phyloP scores from a whole-genome alignment of 2,888 invertebrate genomes.

The Syrista parreyssii region DNA sequence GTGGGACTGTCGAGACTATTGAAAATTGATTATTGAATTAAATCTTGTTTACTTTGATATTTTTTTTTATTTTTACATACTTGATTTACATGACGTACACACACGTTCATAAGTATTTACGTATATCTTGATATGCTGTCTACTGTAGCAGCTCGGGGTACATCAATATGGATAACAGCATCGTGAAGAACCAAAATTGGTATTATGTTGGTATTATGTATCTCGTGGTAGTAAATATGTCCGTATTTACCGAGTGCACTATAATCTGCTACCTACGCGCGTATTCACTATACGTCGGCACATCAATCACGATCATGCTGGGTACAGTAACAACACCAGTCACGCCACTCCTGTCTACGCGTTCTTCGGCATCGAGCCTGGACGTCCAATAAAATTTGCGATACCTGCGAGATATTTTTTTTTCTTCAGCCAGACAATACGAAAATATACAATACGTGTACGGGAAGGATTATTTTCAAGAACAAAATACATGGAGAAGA shows the following conservation, averaged over 20 bases:
- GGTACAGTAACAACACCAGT: not conserved
- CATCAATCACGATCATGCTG: constrained; percentile 5
- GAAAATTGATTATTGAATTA: not conserved
- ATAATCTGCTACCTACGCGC: constrained; percentile 9
- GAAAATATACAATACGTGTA: not conserved
- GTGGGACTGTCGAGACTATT: not conserved
- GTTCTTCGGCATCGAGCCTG: not conserved
- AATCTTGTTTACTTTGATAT: too few species aligned
- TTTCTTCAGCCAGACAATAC: not conserved
- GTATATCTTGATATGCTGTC: not conserved
- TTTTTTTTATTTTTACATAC: not conserved
- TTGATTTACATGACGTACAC: not conserved
- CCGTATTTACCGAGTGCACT: constrained; percentile 7
- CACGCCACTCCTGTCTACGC: constrained; percentile 1
- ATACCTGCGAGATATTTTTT: not conserved
- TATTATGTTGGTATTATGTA: not conserved
- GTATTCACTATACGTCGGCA: not conserved
- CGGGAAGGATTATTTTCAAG: not conserved
- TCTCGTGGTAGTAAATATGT: not conserved
- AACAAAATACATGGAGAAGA: not conserved
- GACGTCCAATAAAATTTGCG: not conserved
- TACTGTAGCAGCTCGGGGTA: not conserved
- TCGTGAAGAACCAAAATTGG: not conserved
- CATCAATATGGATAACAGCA: not conserved
- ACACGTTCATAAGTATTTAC: not conserved